Evolutionary conservation across 2,888 invertebrate species (phyloP).

Genomic region (Lacanobia wlatinum): DNA sequence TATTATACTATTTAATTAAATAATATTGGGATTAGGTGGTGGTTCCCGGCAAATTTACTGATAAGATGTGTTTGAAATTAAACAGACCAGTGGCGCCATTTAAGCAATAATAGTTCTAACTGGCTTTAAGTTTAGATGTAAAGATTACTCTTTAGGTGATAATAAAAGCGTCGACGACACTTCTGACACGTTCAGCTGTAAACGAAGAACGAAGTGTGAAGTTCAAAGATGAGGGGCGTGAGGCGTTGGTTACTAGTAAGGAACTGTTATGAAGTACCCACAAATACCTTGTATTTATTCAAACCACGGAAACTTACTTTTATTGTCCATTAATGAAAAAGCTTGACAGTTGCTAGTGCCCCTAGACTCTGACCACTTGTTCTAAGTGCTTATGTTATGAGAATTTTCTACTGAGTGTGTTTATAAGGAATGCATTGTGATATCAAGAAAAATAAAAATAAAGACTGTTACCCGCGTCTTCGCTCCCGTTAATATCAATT

Average conservation of each 20-base stretch:
- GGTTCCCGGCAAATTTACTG: no score
- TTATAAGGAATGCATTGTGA: no score
- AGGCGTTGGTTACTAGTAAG: not conserved
- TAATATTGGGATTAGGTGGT: no score
- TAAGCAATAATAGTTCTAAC: not conserved
- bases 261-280: not conserved
- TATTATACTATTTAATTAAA: no score
- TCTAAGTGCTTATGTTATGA: not conserved
- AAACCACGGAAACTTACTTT: not conserved
- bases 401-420: no score
- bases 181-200: constrained; percentile 1
- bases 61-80: not conserved
- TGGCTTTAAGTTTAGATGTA: constrained; percentile 23
- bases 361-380: not conserved
- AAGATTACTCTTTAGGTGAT: constrained; percentile 22
- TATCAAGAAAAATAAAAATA: no score
- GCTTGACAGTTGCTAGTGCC: not conserved
- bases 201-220: constrained; percentile 13
- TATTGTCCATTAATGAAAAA: not conserved
- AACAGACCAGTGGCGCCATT: constrained; percentile 21
- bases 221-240: constrained; percentile 40
- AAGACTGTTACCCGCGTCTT: no score
- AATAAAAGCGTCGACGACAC: constrained; percentile 19
- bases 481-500: no score
- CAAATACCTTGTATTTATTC: constrained; percentile 26